Percentiles rank a stretch among this genome's conserved stretches.
These are phyloP conservation scores for Pseudomugil gertrudae DNA, from an alignment of 2,797 vertebrate species.

Conservation along the genomic window DNA sequence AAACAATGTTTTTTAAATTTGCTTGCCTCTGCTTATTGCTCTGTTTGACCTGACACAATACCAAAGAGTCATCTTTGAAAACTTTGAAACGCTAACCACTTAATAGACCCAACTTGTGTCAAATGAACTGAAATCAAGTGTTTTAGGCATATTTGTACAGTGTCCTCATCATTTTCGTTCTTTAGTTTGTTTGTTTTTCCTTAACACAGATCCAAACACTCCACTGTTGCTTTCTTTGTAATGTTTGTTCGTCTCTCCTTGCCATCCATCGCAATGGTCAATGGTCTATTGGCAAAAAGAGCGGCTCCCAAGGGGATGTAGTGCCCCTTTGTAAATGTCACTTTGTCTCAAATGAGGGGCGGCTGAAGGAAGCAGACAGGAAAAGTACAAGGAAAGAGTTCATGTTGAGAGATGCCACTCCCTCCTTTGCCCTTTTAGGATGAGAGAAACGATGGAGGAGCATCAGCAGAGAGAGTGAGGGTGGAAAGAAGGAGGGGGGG, in stretches of 20 bases:
- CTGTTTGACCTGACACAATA: constrained; percentile 1
- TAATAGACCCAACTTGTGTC: constrained; percentile 1
- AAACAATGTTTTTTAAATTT: constrained; percentile 17
- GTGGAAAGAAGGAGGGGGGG: constrained; percentile 17
- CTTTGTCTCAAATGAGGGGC: constrained; percentile 65
- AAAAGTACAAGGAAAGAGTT: constrained; percentile 55
- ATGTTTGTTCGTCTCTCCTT: constrained; percentile 13
- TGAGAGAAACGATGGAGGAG: constrained; percentile 40
- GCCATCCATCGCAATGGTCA: constrained; percentile 35
- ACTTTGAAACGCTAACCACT: not conserved
- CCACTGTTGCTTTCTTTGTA: constrained; percentile 23
- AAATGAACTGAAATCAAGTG: constrained; percentile 4
- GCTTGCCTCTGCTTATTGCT: constrained; percentile 12
- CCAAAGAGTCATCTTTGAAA: constrained; percentile 8
- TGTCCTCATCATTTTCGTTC: constrained; percentile 11
- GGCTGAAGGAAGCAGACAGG: constrained; percentile 39
- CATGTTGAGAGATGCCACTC: constrained; percentile 61
- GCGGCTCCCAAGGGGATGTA: constrained; percentile 54
- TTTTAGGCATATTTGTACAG: not conserved
- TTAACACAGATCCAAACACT: not conserved
- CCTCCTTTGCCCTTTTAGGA: constrained; percentile 66
- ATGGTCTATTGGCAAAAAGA: constrained; percentile 57
- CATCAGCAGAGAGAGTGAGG: constrained; percentile 14
- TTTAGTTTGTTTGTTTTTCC: too few species aligned
- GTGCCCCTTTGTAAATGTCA: constrained; percentile 77